phyloP scores from a whole-genome alignment of 2,888 invertebrate genomes.

The Drosophila testacea region DNA sequence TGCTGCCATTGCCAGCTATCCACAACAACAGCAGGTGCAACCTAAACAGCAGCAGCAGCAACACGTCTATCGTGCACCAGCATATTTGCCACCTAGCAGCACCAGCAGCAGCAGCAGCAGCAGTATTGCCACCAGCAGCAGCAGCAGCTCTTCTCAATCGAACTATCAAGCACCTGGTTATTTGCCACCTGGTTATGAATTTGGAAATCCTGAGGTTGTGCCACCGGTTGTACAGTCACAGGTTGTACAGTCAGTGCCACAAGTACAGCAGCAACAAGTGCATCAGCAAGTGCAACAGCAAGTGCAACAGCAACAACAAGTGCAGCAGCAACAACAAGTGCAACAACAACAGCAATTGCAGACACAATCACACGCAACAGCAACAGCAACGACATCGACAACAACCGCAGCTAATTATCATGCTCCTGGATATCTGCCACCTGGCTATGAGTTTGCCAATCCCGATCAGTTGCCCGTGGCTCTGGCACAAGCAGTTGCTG shows the following conservation, averaged over 20 bases:
- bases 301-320: neutral
- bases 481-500: slow-evolving; percentile 11
- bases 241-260: slow-evolving; percentile 10
- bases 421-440: slow-evolving; percentile 66
- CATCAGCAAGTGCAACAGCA: slow-evolving; percentile 10
- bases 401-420: slow-evolving; percentile 36
- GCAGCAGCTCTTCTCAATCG: slow-evolving; percentile 25
- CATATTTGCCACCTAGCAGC: slow-evolving; percentile 40
- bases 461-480: slow-evolving; percentile 23
- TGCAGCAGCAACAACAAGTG: slow-evolving; percentile 3
- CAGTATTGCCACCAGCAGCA: slow-evolving; percentile 14
- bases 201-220: slow-evolving; percentile 26
- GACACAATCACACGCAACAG: slow-evolving; percentile 13
- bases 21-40: slow-evolving; percentile 19
- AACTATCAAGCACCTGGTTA: slow-evolving; percentile 46
- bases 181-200: slow-evolving; percentile 53
- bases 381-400: slow-evolving; percentile 11
- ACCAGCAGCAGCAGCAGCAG: slow-evolving; percentile 26
- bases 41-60: slow-evolving; percentile 15
- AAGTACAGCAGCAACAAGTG: slow-evolving; percentile 19
- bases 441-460: slow-evolving; percentile 65
- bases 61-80: slow-evolving; percentile 36
- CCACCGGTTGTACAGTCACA: neutral
- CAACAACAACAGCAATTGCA: slow-evolving; percentile 25
- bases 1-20: slow-evolving; percentile 6